phyloP scores from a whole-genome alignment of 2,888 invertebrate species.

The Lasioglossum pauxillum region DNA sequence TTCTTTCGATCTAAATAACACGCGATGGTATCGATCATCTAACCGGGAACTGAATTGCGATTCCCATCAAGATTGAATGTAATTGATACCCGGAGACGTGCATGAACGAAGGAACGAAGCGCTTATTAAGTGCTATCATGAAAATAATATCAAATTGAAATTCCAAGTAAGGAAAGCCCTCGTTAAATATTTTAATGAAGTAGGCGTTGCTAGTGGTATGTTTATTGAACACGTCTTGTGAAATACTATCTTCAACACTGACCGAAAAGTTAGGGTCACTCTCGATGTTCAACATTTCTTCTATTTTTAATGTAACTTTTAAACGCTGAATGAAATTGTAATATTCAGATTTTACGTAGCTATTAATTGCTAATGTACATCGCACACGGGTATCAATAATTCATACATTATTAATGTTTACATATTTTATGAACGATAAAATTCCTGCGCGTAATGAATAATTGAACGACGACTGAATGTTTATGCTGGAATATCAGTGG shows the following conservation, averaged over 20 bases:
- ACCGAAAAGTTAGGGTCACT: background rate
- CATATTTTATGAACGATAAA: background rate
- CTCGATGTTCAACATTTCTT: background rate
- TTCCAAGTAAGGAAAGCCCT: slow-evolving; percentile 16
- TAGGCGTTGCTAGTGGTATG: background rate
- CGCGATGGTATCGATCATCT: slow-evolving; percentile 1
- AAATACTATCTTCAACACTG: background rate
- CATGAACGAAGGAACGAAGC: background rate
- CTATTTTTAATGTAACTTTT: background rate
- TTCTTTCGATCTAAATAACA: background rate
- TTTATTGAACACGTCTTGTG: background rate
- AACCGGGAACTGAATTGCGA: slow-evolving; percentile 16
- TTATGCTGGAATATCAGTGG: background rate
- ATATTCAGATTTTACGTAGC: background rate
- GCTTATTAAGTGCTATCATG: slow-evolving; percentile 15
- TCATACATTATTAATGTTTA: background rate
- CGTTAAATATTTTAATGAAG: slow-evolving; percentile 17
- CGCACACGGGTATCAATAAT: background rate
- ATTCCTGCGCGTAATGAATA: background rate
- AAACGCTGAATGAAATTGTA: background rate
- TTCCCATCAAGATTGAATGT: slow-evolving; percentile 17
- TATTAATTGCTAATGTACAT: background rate
- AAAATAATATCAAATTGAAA: slow-evolving; percentile 22
- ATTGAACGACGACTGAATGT: background rate
- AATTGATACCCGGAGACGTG: slow-evolving; percentile 14